Evolutionary conservation across 2,113 vertebrate species (phyloP), one percentile per base, ranked within the genome.

Genomic region (Noturus placidus): DNA sequence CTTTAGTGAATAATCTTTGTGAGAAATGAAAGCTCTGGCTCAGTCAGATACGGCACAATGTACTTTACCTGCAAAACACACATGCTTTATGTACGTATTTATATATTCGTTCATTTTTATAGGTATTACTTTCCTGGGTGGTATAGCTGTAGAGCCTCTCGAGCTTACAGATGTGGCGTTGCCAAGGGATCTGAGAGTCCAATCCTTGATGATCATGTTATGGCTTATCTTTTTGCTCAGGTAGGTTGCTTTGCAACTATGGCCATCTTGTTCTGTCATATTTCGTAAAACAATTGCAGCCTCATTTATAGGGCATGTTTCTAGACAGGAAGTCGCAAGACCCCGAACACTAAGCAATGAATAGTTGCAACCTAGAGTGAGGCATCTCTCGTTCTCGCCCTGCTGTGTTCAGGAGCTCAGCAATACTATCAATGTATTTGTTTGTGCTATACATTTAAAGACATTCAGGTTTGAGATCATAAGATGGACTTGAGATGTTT

Each of bases 101-200:
- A 80, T 27, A 17, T 25, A 9, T 65, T 38, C 8, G 17, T 25
- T 25, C 50, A n/a, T 56, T 65, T 20, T 4, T n/a, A 61, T 89
- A 99, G 98, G 92, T 99, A 96, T 94, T 98, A 98, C 92, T 99
- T 99, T 92, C 96, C 97, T 46, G 96, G 97, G 86, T 99, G 97
- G 97, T 98, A 97, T 65, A 97, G 97, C 90, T 96, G 93, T 88
- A 94, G 94, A 87, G 95, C 92, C 76, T 95, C 89, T 87, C 95
- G 95, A 91, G 95, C 97, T 0, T 97, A 97, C 91, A 96, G 98
- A 0, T 96, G 96, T 70, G 97, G 97, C 13, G 86, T 96, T 84
- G 91, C 95, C 89, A 97, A 97, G 72, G 97, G 96, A 35, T 87
- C 94, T 72, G 98, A 99, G 93, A 97, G 93, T 83, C 96, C 98